Evolutionary conservation across 2,888 invertebrate genomes (phyloP).

Genomic region (Chalcosyrphus nemorum): DNA sequence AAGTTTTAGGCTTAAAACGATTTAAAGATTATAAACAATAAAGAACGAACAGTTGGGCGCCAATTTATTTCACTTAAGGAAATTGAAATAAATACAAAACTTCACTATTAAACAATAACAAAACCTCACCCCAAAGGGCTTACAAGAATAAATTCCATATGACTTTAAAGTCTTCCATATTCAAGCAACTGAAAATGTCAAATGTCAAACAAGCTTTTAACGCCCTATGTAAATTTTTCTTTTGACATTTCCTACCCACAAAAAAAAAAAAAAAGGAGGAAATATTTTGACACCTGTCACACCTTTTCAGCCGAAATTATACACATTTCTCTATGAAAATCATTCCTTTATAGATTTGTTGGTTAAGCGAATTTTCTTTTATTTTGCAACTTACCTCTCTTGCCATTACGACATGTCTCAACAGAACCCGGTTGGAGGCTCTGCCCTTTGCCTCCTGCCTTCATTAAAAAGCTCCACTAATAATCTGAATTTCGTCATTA

Average conservation of each 20-base stretch:
- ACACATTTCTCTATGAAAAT: background rate
- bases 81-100: background rate
- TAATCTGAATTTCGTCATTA: conserved; percentile 74
- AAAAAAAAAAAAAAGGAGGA: background rate
- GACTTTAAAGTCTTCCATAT: conserved; percentile 19
- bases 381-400: conserved; percentile 81
- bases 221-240: conserved; percentile 14
- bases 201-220: conserved; percentile 36
- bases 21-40: background rate
- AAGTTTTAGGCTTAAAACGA: too few relatives aligned
- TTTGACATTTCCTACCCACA: conserved; percentile 22
- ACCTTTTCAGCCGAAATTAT: conserved; percentile 11
- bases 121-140: background rate
- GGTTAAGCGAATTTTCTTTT: background rate
- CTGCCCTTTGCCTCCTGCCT: conserved; percentile 80
- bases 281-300: conserved; percentile 30
- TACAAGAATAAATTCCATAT: conserved; percentile 25
- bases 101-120: background rate
- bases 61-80: background rate
- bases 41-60: conserved; percentile 5
- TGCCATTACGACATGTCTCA: conserved; percentile 83
- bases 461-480: conserved; percentile 77
- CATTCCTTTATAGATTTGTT: background rate
- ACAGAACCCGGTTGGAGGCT: conserved; percentile 82
- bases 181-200: background rate